Conservation (phyloP, 2,888 invertebrate genomes). For the Erebia aethiops region DNA sequence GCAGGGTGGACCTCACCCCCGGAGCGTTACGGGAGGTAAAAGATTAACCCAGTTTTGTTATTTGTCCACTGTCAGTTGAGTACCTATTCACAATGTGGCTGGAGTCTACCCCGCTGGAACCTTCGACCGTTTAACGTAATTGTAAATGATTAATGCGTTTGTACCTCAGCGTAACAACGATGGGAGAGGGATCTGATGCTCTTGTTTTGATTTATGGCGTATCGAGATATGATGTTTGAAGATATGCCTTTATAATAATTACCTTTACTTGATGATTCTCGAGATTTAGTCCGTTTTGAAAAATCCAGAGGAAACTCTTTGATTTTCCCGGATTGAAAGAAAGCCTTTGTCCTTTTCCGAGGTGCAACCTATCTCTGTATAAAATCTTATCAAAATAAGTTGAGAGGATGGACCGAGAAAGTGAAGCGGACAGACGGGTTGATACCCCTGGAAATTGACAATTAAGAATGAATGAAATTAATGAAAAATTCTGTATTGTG, state of each 20-base stretch:
- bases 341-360: too few relatives aligned
- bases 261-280: not conserved
- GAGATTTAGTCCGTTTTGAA: too few relatives aligned
- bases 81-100: conserved; percentile 81
- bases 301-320: too few relatives aligned
- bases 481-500: too few relatives aligned
- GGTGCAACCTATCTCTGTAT: too few relatives aligned
- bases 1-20: conserved; percentile 74
- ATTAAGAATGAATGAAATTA: too few relatives aligned
- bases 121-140: conserved; percentile 79
- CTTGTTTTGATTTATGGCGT: conserved; percentile 69
- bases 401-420: too few relatives aligned
- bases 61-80: conserved; percentile 83
- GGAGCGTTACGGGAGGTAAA: conserved; percentile 74
- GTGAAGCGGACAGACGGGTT: too few relatives aligned
- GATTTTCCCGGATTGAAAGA: too few relatives aligned
- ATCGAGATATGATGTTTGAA: conserved; percentile 24
- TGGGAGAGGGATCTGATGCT: conserved; percentile 69
- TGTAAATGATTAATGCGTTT: conserved; percentile 81
- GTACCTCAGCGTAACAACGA: conserved; percentile 69
- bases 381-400: too few relatives aligned
- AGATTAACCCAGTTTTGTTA: conserved; percentile 84
- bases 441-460: too few relatives aligned
- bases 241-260: not conserved
- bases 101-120: conserved; percentile 73